phyloP scores from a whole-genome alignment of 2,113 vertebrate genomes.

The Boulengeromyrus knoepffleri region DNA sequence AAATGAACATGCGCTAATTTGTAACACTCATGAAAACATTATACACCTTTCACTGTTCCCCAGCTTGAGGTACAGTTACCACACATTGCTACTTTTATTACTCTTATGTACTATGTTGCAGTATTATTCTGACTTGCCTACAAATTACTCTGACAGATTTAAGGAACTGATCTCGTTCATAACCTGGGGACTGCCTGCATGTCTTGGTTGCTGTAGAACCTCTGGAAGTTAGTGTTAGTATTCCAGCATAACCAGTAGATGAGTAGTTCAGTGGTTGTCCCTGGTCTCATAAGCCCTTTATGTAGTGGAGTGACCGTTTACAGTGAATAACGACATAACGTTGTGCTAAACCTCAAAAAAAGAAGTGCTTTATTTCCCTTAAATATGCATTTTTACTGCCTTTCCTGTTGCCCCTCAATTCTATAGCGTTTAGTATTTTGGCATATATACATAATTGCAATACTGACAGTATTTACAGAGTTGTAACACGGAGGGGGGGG shows the following conservation, averaged over 20 bases:
- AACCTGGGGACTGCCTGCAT: background rate
- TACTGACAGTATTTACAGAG: conserved; percentile 53
- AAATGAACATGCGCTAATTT: background rate
- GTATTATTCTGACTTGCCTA: background rate
- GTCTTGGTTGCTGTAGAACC: background rate
- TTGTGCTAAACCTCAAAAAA: conserved; percentile 46
- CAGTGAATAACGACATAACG: background rate
- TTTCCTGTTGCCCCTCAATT: conserved; percentile 25
- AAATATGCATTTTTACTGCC: conserved; percentile 53
- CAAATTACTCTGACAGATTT: background rate
- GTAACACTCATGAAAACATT: background rate
- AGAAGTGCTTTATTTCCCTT: conserved; percentile 55
- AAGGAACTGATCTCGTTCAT: background rate
- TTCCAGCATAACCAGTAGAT: background rate
- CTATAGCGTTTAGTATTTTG: conserved; percentile 21
- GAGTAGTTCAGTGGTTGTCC: background rate
- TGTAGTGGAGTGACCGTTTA: background rate
- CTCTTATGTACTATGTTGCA: background rate
- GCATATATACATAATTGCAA: conserved; percentile 37
- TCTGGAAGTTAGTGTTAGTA: background rate
- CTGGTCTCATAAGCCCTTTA: background rate
- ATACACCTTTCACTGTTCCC: background rate
- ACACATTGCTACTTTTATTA: background rate
- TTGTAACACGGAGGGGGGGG: conserved; percentile 23
- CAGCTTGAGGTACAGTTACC: background rate